Evolutionary conservation across 2,888 invertebrate genomes (phyloP).

Genomic region (Hydraecia micacea): DNA sequence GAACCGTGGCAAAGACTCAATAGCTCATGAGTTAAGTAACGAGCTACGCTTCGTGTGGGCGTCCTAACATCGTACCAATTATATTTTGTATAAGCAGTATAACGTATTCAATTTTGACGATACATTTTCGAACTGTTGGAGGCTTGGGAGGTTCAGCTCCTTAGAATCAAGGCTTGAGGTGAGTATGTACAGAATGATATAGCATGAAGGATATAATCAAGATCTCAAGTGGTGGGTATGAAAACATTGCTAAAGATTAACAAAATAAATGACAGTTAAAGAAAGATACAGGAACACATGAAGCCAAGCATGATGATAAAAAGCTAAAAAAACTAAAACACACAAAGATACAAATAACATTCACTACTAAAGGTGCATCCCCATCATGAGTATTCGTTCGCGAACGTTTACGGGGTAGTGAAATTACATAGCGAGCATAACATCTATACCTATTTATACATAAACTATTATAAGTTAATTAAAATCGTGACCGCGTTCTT

Average conservation of each 20-base stretch:
- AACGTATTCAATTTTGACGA: constrained; percentile 14
- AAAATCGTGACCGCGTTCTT: no score
- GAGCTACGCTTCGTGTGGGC: constrained; percentile 25
- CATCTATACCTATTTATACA: no score
- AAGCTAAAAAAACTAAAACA: no score
- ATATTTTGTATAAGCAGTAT: constrained; percentile 17
- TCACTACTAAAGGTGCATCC: not conserved
- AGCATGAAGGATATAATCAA: no score
- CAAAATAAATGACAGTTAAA: no score
- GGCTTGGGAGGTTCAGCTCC: not conserved
- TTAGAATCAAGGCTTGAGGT: not conserved
- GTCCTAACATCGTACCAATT: constrained; percentile 32
- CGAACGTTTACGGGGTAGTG: not conserved
- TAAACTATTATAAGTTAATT: no score
- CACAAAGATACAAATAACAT: not conserved
- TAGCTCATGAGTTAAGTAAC: constrained; percentile 35
- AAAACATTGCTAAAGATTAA: no score
- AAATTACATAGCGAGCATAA: not conserved
- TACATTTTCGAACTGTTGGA: not conserved
- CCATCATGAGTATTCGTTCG: not conserved
- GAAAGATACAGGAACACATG: no score
- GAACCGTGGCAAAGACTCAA: not conserved
- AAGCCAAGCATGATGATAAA: no score
- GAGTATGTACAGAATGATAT: no score
- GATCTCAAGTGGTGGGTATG: no score